These are phyloP conservation scores for Tipula vernalis DNA, from an alignment of 2,888 invertebrate genomes.

Conservation along the genomic window DNA sequence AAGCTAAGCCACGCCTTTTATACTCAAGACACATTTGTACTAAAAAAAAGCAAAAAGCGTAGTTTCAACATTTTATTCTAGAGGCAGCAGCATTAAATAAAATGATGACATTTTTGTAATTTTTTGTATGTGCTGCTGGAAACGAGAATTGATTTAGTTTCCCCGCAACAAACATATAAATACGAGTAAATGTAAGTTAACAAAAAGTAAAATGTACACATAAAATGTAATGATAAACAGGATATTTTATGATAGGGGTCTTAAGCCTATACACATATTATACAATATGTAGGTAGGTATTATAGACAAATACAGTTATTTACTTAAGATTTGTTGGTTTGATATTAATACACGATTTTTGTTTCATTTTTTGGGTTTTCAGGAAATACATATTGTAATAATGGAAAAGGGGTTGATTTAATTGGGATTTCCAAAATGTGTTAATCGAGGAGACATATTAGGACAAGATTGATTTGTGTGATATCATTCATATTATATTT, in stretches of 20 bases:
- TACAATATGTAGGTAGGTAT: not conserved
- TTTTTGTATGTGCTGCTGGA: not conserved
- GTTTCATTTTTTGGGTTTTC: not conserved
- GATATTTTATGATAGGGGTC: not conserved
- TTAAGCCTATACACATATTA: not conserved
- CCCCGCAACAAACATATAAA: not conserved
- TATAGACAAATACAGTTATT: not conserved
- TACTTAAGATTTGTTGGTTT: not conserved
- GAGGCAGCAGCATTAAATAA: not conserved
- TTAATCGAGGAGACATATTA: constrained; percentile 4
- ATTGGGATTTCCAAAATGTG: not conserved
- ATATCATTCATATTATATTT: not conserved
- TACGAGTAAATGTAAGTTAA: not conserved
- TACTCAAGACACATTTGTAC: not conserved
- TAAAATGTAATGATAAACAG: not conserved
- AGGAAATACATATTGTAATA: not conserved
- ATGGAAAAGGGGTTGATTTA: not conserved
- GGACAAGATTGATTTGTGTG: not conserved
- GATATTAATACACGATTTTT: not conserved
- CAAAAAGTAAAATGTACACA: not conserved
- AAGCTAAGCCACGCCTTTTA: not conserved
- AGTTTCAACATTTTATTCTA: not conserved
- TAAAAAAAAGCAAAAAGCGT: not conserved
- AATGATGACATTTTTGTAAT: not conserved
- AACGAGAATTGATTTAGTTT: not conserved